phyloP scores from a whole-genome alignment of 1,140 invertebrate species.

The Sitophilus oryzae region DNA sequence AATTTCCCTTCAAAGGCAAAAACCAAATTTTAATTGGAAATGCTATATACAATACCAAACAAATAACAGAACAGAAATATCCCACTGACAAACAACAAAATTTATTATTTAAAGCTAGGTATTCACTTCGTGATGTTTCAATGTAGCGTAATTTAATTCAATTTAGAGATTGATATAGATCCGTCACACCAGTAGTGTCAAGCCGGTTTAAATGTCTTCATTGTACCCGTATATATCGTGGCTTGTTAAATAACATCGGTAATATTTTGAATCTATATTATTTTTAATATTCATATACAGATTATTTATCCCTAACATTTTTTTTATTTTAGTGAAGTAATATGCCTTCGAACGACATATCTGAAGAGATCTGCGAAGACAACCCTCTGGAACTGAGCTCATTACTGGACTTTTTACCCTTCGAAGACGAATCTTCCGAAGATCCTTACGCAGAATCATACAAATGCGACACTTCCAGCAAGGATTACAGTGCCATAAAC shows the following conservation, averaged over 20 bases:
- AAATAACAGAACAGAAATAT: neutral
- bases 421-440: constrained; percentile 23
- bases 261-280: neutral
- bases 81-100: constrained; percentile 8
- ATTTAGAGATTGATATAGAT: constrained; percentile 22
- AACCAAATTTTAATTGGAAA: constrained; percentile 2
- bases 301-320: too few relatives aligned
- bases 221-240: neutral
- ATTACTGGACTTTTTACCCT: constrained; percentile 22
- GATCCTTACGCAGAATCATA: constrained; percentile 9
- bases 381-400: constrained; percentile 14
- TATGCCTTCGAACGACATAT: constrained; percentile 10
- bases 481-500: constrained; percentile 20
- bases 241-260: constrained; percentile 3
- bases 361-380: constrained; percentile 12
- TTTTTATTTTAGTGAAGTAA: too few relatives aligned
- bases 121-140: constrained; percentile 15
- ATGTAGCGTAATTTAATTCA: constrained; percentile 23
- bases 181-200: constrained; percentile 15
- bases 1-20: neutral
- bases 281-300: too few relatives aligned
- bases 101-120: constrained; percentile 17
- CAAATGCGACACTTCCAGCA: neutral
- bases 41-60: neutral
- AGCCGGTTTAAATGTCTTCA: neutral